Percentiles rank a stretch among this genome's conserved stretches.
These are phyloP conservation scores for Megamerina dolium DNA, from an alignment of 2,888 invertebrate species.

Conservation along the genomic window DNA sequence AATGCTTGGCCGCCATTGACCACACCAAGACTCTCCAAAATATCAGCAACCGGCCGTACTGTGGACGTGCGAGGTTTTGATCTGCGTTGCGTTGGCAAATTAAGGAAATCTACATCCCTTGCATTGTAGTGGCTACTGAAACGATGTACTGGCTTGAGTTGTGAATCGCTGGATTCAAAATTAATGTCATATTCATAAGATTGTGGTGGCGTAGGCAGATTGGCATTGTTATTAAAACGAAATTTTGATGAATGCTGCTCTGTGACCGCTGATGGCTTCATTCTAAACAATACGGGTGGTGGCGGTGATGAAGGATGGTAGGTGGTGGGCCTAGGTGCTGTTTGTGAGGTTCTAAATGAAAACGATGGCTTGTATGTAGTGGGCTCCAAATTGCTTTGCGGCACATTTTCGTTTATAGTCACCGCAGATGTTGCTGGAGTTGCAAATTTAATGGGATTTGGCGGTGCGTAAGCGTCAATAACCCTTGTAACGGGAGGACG, in stretches of 20 bases:
- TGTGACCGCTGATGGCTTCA: constrained; percentile 28
- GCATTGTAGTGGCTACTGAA: constrained; percentile 51
- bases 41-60: constrained; percentile 37
- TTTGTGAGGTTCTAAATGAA: constrained; percentile 26
- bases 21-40: constrained; percentile 40
- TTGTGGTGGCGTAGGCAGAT: constrained; percentile 19
- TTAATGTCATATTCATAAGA: constrained; percentile 14
- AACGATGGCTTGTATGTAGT: constrained; percentile 52
- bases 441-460: constrained; percentile 37
- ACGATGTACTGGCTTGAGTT: constrained; percentile 27
- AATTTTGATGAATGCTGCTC: neutral
- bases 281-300: constrained; percentile 29
- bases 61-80: constrained; percentile 25
- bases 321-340: constrained; percentile 35
- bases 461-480: constrained; percentile 40
- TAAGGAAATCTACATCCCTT: constrained; percentile 37
- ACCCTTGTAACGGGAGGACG: constrained; percentile 46
- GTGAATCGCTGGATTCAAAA: constrained; percentile 9
- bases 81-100: constrained; percentile 23
- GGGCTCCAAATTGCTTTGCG: constrained; percentile 40
- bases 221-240: constrained; percentile 7
- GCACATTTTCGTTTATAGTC: constrained; percentile 32
- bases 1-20: constrained; percentile 43
- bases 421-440: constrained; percentile 34
- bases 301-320: constrained; percentile 32